A percentile compares a stretch with the other conserved stretches of the same genome.
These are phyloP conservation scores for Branchipolynoe longqiensis DNA, from an alignment of 2,888 invertebrate species.

Conservation along the genomic window DNA sequence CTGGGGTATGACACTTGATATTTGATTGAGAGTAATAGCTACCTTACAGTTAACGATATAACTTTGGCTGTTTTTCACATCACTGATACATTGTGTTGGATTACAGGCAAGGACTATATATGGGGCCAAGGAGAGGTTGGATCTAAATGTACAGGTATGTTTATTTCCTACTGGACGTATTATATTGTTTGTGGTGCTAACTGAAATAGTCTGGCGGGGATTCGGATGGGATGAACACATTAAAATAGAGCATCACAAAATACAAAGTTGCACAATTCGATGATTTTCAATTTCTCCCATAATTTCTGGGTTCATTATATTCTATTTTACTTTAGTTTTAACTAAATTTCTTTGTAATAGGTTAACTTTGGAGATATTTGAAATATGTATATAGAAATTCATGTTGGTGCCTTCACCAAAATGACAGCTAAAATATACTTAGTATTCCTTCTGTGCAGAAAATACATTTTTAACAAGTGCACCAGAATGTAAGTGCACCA, in stretches of 20 bases:
- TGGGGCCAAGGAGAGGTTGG: conserved; percentile 55
- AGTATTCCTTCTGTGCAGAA: too few species aligned
- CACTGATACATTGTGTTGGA: background rate
- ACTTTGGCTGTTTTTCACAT: background rate
- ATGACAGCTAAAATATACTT: background rate
- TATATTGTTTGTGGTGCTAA: too few species aligned
- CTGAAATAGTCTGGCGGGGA: too few species aligned
- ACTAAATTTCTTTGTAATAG: background rate
- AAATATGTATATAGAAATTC: background rate
- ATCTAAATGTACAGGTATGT: conserved; percentile 44
- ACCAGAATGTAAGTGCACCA: too few species aligned
- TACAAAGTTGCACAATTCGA: background rate
- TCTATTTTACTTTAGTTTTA: background rate
- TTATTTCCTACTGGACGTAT: conserved; percentile 61
- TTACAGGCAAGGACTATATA: conserved; percentile 58
- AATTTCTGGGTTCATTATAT: background rate
- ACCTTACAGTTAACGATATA: too few species aligned
- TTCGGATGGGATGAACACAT: too few species aligned
- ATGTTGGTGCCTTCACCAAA: background rate
- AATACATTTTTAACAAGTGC: too few species aligned
- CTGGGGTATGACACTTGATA: too few species aligned
- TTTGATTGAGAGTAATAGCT: too few species aligned
- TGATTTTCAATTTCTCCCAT: too few species aligned
- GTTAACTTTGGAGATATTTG: too few species aligned
- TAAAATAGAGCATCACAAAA: background rate